Evolutionary conservation across 2,888 invertebrate species (phyloP).

Genomic region (Volucella inanis): DNA sequence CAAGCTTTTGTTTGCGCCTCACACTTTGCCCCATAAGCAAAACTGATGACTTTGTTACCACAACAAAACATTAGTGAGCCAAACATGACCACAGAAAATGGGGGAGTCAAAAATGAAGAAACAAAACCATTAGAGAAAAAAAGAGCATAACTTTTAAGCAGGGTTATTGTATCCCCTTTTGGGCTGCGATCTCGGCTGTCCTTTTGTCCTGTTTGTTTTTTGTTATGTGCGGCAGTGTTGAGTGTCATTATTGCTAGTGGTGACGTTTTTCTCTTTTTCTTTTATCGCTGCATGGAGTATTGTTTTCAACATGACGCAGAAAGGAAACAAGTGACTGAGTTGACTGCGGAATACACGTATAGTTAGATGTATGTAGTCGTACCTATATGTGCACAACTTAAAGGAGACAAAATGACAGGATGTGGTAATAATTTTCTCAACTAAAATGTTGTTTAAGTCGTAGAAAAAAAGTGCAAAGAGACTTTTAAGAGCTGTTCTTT

Average conservation of each 20-base stretch:
- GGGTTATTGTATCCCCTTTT: conserved; percentile 59
- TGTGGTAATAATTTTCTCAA: conserved; percentile 40
- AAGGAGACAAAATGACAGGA: conserved; percentile 45
- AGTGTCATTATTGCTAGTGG: conserved; percentile 60
- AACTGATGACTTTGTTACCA: conserved; percentile 58
- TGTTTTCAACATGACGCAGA: conserved; percentile 37
- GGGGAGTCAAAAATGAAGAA: conserved; percentile 8
- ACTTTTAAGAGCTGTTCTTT: no score
- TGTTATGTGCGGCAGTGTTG: conserved; percentile 43
- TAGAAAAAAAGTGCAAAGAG: no score
- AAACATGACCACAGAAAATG: conserved; percentile 54
- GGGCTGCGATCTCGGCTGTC: conserved; percentile 42
- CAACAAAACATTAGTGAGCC: conserved; percentile 56
- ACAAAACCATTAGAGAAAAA: neutral
- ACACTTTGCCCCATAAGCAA: conserved; percentile 50
- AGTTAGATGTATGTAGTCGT: neutral
- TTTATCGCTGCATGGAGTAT: neutral
- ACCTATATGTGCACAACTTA: no score
- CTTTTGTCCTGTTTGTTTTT: conserved; percentile 51
- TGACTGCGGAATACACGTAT: conserved; percentile 32
- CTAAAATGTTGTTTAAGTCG: neutral
- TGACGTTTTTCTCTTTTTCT: conserved; percentile 53
- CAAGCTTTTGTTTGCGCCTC: conserved; percentile 52
- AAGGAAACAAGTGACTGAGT: conserved; percentile 8
- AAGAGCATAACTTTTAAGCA: conserved; percentile 39